Evolutionary conservation across 2,113 vertebrate species (phyloP).

Genomic region (Ellobius talpinus): DNA sequence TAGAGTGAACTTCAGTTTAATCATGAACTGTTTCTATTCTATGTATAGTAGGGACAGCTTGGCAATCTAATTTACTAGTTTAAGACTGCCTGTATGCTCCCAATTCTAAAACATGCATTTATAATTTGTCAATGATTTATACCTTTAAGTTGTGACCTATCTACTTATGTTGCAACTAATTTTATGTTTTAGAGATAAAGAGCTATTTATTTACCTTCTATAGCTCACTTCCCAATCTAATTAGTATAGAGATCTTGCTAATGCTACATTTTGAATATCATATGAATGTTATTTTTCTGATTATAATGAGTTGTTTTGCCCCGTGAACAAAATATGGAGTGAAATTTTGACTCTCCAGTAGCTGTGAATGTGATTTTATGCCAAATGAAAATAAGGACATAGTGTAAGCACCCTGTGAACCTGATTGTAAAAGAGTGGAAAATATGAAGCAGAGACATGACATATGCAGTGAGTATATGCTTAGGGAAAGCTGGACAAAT

Average conservation of each 20-base stretch:
- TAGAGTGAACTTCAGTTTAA: background rate
- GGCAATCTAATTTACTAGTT: background rate
- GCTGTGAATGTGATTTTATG: background rate
- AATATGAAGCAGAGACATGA: background rate
- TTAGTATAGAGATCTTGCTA: background rate
- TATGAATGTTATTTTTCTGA: background rate
- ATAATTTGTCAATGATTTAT: background rate
- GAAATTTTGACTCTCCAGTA: background rate
- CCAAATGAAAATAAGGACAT: background rate
- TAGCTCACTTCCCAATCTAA: background rate
- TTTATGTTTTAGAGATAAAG: background rate
- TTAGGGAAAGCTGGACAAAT: background rate
- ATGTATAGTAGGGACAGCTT: background rate
- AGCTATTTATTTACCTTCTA: background rate
- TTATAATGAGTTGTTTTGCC: no score
- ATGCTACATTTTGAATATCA: background rate
- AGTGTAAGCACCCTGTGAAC: background rate
- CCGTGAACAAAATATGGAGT: background rate
- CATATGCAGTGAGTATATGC: fast-evolving
- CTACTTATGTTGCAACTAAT: background rate
- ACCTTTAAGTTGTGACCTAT: background rate
- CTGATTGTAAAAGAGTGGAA: background rate
- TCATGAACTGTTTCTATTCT: background rate
- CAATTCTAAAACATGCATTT: background rate
- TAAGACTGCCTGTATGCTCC: background rate